A percentile compares a stretch with the other conserved stretches of the same genome.
Conservation (phyloP, 2,797 vertebrate genomes). For the Phoeniculus purpureus region DNA sequence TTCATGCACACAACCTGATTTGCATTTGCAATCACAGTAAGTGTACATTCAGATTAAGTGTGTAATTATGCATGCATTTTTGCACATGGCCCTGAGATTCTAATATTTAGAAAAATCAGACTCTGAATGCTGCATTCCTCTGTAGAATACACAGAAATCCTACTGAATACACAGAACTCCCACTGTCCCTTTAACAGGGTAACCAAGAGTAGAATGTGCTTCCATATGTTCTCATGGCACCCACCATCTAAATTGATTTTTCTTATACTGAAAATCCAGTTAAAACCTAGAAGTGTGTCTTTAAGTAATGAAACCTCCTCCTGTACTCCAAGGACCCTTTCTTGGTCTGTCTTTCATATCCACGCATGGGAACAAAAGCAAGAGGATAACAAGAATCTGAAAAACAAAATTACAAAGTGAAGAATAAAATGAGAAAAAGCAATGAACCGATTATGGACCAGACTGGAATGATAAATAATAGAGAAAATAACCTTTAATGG, state of each 20-base stretch:
- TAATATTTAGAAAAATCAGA: constrained; percentile 22
- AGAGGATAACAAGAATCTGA: neutral
- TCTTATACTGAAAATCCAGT: neutral
- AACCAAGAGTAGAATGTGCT: neutral
- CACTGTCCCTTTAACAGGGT: neutral
- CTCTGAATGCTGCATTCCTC: neutral
- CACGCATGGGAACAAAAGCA: neutral
- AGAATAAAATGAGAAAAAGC: constrained; percentile 17
- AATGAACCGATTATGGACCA: neutral
- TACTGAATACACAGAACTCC: neutral
- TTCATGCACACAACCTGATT: neutral
- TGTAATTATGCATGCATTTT: constrained; percentile 16
- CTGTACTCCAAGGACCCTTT: neutral
- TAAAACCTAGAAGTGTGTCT: neutral
- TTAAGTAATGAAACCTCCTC: neutral
- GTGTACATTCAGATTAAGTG: neutral
- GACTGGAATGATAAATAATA: neutral
- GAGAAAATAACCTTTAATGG: neutral
- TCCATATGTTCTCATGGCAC: neutral
- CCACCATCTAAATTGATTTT: neutral
- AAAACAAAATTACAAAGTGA: neutral
- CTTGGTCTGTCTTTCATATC: neutral
- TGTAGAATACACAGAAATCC: neutral
- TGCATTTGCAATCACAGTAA: constrained; percentile 29
- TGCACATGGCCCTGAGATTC: neutral